Percentiles rank a stretch among this genome's conserved stretches.
These are phyloP conservation scores for Drosophila lacteicornis DNA, from an alignment of 1,140 invertebrate genomes.

Conservation along the genomic window DNA sequence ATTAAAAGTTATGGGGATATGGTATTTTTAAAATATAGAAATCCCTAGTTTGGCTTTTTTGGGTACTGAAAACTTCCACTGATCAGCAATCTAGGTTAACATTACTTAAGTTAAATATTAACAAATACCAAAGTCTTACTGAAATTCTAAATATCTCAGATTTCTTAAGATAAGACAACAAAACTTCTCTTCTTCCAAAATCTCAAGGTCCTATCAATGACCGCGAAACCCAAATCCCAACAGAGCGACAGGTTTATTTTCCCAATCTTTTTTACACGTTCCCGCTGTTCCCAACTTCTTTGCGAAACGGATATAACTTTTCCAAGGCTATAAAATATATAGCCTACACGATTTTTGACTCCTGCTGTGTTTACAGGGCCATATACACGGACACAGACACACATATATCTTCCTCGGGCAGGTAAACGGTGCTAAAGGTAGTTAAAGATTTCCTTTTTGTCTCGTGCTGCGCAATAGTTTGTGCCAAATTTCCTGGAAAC, in stretches of 20 bases:
- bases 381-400: constrained; percentile 30
- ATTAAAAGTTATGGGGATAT: rapidly evolving
- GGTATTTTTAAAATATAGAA: too few relatives aligned
- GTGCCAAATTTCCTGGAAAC: constrained; percentile 60
- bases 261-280: constrained; percentile 14
- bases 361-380: constrained; percentile 62
- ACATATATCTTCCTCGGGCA: constrained; percentile 12
- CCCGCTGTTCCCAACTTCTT: constrained; percentile 1
- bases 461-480: constrained; percentile 66
- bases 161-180: too few relatives aligned
- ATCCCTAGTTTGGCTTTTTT: too few relatives aligned
- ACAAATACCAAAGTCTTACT: too few relatives aligned
- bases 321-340: constrained; percentile 33
- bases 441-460: constrained; percentile 52
- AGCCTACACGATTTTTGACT: constrained; percentile 33
- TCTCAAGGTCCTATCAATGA: constrained; percentile 1
- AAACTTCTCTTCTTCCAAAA: too few relatives aligned
- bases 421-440: constrained; percentile 51
- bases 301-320: constrained; percentile 42
- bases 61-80: too few relatives aligned
- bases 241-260: constrained; percentile 27
- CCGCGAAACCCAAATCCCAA: constrained; percentile 9
- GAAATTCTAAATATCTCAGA: too few relatives aligned
- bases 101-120: too few relatives aligned
- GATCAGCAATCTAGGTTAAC: too few relatives aligned